Evolutionary conservation across 2,797 vertebrate species (phyloP), one percentile per base, ranked within the genome.

Genomic region (Girardinus metallicus): DNA sequence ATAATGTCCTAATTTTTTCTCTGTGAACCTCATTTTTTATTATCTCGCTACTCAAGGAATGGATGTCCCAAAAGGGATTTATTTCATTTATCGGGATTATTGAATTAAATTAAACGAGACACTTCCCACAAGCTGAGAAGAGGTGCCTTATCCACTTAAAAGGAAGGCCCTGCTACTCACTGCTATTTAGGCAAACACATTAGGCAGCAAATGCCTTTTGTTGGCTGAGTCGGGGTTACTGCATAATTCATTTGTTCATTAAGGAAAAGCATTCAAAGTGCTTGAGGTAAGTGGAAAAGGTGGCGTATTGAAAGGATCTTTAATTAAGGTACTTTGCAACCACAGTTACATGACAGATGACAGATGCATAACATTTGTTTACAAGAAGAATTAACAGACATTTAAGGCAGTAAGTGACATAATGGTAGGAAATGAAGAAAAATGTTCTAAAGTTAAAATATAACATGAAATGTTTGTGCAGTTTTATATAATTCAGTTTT

Each of bases 31-130:
- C 95, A 96, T 97, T 97, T 96, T 95, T 94, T 94, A 96, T 96
- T 96, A 96, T 96, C 96, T 95, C 94, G 64, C 94, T 93, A 95
- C 95, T 95, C 95, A 95, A 96, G 95, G 94, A 96, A 95, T 91
- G 94, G 92, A 92, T 95, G 95, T 96, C 96, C 96, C 96, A 96
- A 91, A 96, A 96, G 96, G 96, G 96, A 96, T 96, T 97, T 96
- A 96, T 96, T 96, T 96, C 96, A 96, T 96, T 96, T 96, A 96
- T 96, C 93, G 80, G 95, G 95, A 96, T 96, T 96, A 96, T 96
- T 96, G 95, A 97, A 97, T 97, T 97, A 96, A 97, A 97, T 96
- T 96, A 95, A 96, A 96, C 91, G 88, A 95, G 96, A 97, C 96
- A 96, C 95, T 95, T 95, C 95, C 92, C 87, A 92, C 93, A 92